Conservation (phyloP, 2,888 invertebrate genomes). For the Ochropleura leucogaster region DNA sequence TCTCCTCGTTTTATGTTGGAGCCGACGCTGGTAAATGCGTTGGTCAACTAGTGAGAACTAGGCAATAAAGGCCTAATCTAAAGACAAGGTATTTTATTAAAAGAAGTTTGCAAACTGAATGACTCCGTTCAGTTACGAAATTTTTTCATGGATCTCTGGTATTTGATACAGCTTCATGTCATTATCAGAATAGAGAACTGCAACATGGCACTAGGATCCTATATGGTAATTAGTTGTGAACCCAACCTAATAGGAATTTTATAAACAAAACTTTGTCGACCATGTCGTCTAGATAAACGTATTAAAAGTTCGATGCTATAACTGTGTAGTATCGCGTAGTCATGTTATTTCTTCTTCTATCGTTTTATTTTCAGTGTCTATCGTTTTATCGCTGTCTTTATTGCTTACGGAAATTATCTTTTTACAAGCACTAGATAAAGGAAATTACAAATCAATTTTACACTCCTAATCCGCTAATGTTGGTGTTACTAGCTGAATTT, state of each 20-base stretch:
- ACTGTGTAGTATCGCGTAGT: neutral
- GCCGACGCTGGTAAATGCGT: slow-evolving; percentile 26
- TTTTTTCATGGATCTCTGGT: too few relatives aligned
- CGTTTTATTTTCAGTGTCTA: neutral
- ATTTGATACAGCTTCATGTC: too few relatives aligned
- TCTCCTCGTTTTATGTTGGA: slow-evolving; percentile 36
- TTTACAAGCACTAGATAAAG: neutral
- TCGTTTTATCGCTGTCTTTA: neutral
- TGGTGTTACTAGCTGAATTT: neutral
- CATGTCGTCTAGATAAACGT: neutral
- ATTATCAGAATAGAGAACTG: neutral
- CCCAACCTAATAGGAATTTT: too few relatives aligned
- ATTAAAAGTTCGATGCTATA: neutral
- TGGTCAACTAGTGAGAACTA: slow-evolving; percentile 26
- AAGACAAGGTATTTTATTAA: too few relatives aligned
- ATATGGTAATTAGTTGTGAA: neutral
- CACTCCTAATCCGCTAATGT: neutral
- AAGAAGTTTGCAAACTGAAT: too few relatives aligned
- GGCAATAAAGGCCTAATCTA: slow-evolving; percentile 10
- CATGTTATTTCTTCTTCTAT: too few relatives aligned
- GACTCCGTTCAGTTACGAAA: too few relatives aligned
- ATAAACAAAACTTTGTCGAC: neutral
- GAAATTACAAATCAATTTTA: slow-evolving; percentile 9
- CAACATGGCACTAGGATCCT: neutral
- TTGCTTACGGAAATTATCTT: slow-evolving; percentile 18